Evolutionary conservation across 2,113 vertebrate species (phyloP).

Genomic region (Percopsis transmontana): DNA sequence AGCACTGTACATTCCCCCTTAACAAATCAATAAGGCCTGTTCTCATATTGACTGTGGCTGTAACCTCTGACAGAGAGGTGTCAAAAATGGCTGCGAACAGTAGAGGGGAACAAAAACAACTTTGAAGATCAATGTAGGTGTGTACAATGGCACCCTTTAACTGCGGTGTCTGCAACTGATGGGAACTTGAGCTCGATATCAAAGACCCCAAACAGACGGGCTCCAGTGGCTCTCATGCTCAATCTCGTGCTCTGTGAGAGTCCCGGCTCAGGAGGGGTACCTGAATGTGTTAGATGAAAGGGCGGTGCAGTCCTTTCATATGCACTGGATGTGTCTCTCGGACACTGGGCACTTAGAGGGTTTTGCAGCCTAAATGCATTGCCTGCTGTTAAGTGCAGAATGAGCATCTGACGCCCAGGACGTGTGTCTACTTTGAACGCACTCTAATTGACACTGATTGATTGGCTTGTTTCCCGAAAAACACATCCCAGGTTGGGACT

Average conservation of each 20-base stretch:
- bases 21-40: conserved; percentile 44
- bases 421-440: conserved; percentile 71
- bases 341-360: conserved; percentile 53
- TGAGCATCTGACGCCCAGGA: conserved; percentile 67
- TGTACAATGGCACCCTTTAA: conserved; percentile 46
- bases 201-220: conserved; percentile 49
- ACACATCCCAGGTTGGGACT: conserved; percentile 58
- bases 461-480: conserved; percentile 68
- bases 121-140: conserved; percentile 67
- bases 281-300: conserved; percentile 62
- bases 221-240: conserved; percentile 32
- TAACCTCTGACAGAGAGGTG: conserved; percentile 10
- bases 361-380: conserved; percentile 65
- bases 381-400: conserved; percentile 71
- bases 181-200: conserved; percentile 52
- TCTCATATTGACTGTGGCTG: conserved; percentile 13
- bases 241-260: conserved; percentile 40
- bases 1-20: conserved; percentile 26
- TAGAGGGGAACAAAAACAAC: conserved; percentile 27
- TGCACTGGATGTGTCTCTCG: conserved; percentile 43
- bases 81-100: conserved; percentile 29
- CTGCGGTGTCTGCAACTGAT: conserved; percentile 39
- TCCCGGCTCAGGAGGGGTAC: conserved; percentile 55
- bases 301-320: conserved; percentile 53
- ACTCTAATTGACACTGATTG: conserved; percentile 82